phyloP scores from a whole-genome alignment of 2,113 vertebrate species.

The Progne subis region DNA sequence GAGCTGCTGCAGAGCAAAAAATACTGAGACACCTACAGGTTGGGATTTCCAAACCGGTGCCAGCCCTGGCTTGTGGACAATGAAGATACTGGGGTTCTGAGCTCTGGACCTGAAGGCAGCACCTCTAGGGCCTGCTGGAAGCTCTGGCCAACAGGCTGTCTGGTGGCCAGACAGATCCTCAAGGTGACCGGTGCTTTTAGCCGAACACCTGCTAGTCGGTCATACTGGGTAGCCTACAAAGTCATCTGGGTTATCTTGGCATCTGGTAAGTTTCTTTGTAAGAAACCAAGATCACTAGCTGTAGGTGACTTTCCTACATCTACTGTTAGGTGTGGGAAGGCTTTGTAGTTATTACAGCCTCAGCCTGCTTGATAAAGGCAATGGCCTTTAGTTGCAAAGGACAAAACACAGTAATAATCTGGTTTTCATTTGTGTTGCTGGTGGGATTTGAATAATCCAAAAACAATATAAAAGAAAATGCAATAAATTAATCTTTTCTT shows the following conservation, averaged over 20 bases:
- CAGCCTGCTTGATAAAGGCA: neutral
- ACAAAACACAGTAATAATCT: neutral
- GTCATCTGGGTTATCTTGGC: neutral
- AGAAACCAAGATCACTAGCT: neutral
- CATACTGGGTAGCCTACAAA: neutral
- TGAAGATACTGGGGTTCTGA: neutral
- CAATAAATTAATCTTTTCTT: neutral
- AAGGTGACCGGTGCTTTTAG: neutral
- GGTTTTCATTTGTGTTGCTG: neutral
- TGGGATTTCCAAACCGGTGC: neutral
- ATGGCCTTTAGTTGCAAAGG: neutral
- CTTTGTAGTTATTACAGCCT: neutral
- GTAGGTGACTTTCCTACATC: neutral
- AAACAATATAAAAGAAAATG: neutral
- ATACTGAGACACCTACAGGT: neutral
- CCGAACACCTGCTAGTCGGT: neutral
- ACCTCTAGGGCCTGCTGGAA: neutral
- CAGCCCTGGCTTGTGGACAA: neutral
- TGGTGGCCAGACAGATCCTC: neutral
- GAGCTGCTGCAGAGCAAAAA: neutral
- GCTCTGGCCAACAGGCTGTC: neutral
- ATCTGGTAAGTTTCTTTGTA: neutral
- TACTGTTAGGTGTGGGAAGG: neutral
- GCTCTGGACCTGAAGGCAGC: neutral
- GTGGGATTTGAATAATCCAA: neutral